These are phyloP conservation scores for Drosophila arizonae DNA, from an alignment of 1,140 invertebrate genomes.

Conservation along the genomic window DNA sequence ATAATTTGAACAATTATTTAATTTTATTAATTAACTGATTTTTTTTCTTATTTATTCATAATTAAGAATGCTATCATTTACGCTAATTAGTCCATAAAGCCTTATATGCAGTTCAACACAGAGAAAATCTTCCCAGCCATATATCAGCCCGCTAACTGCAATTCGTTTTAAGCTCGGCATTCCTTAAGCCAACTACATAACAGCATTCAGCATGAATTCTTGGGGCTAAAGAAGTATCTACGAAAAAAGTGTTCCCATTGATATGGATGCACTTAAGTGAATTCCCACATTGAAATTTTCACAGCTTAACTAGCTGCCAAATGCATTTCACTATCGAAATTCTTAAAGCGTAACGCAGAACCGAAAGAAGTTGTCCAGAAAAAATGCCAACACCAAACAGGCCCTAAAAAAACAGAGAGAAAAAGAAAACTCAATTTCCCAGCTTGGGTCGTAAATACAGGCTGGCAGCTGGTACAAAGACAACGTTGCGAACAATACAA, in stretches of 20 bases:
- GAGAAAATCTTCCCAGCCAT: too few species aligned
- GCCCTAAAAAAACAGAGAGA: constrained; percentile 7
- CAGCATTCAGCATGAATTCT: neutral
- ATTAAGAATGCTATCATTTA: too few species aligned
- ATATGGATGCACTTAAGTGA: constrained; percentile 1
- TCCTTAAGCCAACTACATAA: neutral
- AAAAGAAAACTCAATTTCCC: constrained; percentile 13
- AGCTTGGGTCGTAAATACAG: constrained; percentile 20
- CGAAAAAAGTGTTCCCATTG: constrained; percentile 2
- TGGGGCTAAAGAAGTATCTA: neutral
- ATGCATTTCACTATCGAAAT: constrained; percentile 51
- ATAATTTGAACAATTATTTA: too few species aligned
- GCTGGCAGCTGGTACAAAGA: constrained; percentile 11
- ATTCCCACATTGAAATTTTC: constrained; percentile 22
- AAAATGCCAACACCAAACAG: neutral
- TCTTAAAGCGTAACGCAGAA: constrained; percentile 35
- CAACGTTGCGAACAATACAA: constrained; percentile 53
- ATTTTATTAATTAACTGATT: too few species aligned
- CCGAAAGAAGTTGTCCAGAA: constrained; percentile 17
- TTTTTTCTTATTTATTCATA: too few species aligned
- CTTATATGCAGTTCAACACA: too few species aligned
- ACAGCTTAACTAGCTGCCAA: constrained; percentile 10
- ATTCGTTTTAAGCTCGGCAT: neutral
- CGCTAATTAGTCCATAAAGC: too few species aligned
- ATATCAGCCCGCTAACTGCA: too few species aligned